Base-by-base conservation (phyloP, 1,140 invertebrate genomes). In the Musca vetustissima region DNA sequence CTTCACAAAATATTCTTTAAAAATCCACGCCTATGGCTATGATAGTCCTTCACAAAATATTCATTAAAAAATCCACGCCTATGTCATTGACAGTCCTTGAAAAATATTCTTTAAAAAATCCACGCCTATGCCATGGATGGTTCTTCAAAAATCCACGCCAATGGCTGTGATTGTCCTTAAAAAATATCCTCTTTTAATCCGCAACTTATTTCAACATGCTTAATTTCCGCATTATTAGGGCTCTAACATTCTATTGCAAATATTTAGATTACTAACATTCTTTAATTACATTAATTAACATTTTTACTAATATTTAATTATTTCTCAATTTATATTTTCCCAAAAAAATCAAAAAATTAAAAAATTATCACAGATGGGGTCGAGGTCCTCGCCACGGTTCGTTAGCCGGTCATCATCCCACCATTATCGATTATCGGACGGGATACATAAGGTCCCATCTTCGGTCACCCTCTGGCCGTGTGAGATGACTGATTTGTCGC, bases 401-500 rank as follows among this genome's bases (percentile, higher is more conserved):
- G 76, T 75, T 79, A 80, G 74, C 75, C 76, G 83, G 82, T 81
- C 82, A 80, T 75, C 83, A 79, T 84, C 82, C 83, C 77, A 82
- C 79, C 79, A 82, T 81, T 83, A 84, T 82, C 74, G 83, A 93
- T 84, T 93, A 92, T 86, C 88, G 93, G 76, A 96, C 93, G 57
- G 93, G 93, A 69, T 94, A 95, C 83, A 95, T 95, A 79, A 89
- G 93, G 75, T 94, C 93, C 67, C 92, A 95, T 84, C 87, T 95
- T 75, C 88, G 93, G 61, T 95, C 93, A 76, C 93, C 93, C 49
- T 95, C 92, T 76, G 79, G 79, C 77, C 79, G 79, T 79, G 79
- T 81, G 79, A 81, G 79, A 81, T 81, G 79, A 81, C 79, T 79
- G 79, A 81, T 75, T 73, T 79, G 75, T 81, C 79, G 75, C 79